Evolutionary conservation across 2,113 vertebrate species (phyloP).

Genomic region (Pseudopodoces humilis): DNA sequence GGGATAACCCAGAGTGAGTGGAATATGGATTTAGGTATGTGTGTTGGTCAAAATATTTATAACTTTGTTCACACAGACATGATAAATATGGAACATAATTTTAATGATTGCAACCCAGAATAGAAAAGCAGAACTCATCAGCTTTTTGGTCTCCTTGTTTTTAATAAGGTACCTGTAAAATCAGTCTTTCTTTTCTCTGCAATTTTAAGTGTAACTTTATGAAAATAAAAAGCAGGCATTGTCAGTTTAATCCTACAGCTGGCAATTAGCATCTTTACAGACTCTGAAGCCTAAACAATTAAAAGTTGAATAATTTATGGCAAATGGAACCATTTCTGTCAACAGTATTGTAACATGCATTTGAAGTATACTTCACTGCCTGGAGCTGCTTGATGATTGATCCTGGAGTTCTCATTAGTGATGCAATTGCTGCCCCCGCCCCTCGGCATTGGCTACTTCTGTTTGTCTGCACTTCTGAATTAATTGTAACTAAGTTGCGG

Average conservation of each 20-base stretch:
- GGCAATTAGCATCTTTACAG: slow-evolving; percentile 31
- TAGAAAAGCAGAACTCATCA: not conserved
- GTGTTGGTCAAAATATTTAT: not conserved
- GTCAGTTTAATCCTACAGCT: not conserved
- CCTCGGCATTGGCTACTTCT: not conserved
- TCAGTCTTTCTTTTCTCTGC: not conserved
- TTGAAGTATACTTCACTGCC: slow-evolving; percentile 16
- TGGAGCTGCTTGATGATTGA: slow-evolving; percentile 26
- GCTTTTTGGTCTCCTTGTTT: not conserved
- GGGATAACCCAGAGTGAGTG: not conserved
- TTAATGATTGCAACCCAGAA: not conserved
- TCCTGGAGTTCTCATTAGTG: slow-evolving; percentile 10
- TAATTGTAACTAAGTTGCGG: not conserved
- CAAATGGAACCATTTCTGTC: slow-evolving; percentile 31
- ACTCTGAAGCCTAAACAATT: slow-evolving; percentile 44
- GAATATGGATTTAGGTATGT: not conserved
- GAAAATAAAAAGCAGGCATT: not conserved
- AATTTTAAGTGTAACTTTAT: not conserved
- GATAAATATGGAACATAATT: not conserved
- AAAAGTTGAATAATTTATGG: slow-evolving; percentile 58
- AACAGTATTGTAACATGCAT: not conserved
- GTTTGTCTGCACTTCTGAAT: not conserved
- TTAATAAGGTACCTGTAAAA: not conserved
- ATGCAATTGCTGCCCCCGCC: not conserved
- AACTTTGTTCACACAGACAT: not conserved